Base-by-base conservation (phyloP, 2,888 invertebrate genomes). In the Troglohyphantes excavatus region DNA sequence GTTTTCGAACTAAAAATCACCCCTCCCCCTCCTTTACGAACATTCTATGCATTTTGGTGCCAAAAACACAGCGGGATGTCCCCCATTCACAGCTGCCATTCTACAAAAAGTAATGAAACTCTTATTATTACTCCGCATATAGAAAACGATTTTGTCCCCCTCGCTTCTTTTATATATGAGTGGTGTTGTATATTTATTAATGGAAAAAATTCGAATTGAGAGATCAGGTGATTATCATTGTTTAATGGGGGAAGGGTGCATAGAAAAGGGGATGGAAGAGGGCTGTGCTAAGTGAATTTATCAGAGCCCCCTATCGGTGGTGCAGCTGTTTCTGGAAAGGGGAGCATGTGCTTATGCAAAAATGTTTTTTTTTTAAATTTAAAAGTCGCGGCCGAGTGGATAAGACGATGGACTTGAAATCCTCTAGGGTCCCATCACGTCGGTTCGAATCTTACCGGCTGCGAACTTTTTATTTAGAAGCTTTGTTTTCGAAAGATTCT, bases 61-160 rank as follows among this genome's bases (percentile, higher is more conserved):
- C n/a, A 7, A 9, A 61, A 67, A 59, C 84, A 73, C 84, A 73
- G 84, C 75, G 72, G 84, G 84, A 65, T 43, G 75, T 33, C 75
- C 67, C 63, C 65, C 43, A 26, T 33, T 33, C 33, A 6, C 3
- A 3, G 23, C 29, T 29, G 61, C n/a, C 67, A n/a, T n/a, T n/a
- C n/a, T n/a, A n/a, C n/a, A n/a, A n/a, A n/a, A n/a, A n/a, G 75
- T 75, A 84, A 84, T 84, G 84, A 84, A 75, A 75, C 84, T 43
- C 63, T 84, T 75, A 75, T 84, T 84, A 84, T 73, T 46, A 46
- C 65, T 78, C 27, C 63, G 29, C 17, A 76, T 13, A 75, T 46
- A 27, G 46, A 73, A 83, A 73, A 75, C 23, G 63, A 53, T 73
- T 29, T 63, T 39, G 43, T 82, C 27, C 13, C 21, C 11, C 11